These are phyloP conservation scores for Oxygymnocypris stewartii DNA, from an alignment of 2,113 vertebrate genomes.

Conservation along the genomic window DNA sequence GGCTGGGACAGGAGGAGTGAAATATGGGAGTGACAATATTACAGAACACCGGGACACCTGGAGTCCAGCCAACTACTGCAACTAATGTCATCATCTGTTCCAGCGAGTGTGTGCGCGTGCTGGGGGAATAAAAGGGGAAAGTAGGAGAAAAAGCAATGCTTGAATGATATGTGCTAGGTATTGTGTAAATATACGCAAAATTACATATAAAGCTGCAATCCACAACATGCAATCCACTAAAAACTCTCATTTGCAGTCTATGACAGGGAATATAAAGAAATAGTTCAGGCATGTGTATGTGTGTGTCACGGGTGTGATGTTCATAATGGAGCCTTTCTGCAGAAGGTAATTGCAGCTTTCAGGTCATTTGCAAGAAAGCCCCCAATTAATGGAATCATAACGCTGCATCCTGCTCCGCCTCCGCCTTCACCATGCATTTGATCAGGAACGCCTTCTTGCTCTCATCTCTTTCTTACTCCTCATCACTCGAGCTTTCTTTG, in stretches of 20 bases:
- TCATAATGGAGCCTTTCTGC: conserved; percentile 39
- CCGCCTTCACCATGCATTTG: conserved; percentile 39
- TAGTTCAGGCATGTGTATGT: conserved; percentile 25
- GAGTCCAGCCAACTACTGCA: conserved; percentile 66
- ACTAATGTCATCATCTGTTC: conserved; percentile 76
- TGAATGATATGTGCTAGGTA: conserved; percentile 30
- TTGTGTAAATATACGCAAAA: background rate
- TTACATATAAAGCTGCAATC: too few relatives aligned
- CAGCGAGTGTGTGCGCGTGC: conserved; percentile 35
- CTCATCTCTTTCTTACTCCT: conserved; percentile 11
- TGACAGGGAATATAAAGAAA: background rate
- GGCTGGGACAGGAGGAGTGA: conserved; percentile 70
- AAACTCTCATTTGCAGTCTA: background rate
- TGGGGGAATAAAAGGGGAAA: conserved; percentile 20
- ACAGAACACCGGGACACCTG: conserved; percentile 72
- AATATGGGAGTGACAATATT: conserved; percentile 75
- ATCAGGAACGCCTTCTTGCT: conserved; percentile 43
- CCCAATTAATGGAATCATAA: conserved; percentile 65
- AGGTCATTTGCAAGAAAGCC: conserved; percentile 64
- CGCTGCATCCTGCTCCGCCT: conserved; percentile 32
- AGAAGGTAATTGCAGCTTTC: conserved; percentile 58
- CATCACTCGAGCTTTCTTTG: conserved; percentile 12
- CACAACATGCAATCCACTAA: too few relatives aligned
- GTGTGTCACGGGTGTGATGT: conserved; percentile 30
- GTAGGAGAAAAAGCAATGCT: conserved; percentile 17